Conservation (phyloP, 2,113 vertebrate species). For the Xerus inauris region DNA sequence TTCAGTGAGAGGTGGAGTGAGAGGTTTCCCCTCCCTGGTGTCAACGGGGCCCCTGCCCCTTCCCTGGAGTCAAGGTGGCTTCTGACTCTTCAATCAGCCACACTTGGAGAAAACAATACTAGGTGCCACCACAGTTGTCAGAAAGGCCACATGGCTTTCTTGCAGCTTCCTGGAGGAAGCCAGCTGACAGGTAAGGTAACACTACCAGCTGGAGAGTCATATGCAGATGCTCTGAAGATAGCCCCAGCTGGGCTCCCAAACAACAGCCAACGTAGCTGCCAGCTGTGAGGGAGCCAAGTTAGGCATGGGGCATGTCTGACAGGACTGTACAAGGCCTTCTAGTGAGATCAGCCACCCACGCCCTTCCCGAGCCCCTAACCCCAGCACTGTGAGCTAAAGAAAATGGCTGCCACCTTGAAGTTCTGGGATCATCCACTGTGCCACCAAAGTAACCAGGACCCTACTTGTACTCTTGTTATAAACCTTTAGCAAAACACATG, state of each 20-base stretch:
- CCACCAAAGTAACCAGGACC: neutral
- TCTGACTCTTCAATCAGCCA: neutral
- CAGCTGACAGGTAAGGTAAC: neutral
- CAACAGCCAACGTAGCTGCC: neutral
- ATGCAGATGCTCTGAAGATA: neutral
- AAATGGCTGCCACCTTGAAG: neutral
- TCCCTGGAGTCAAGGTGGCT: neutral
- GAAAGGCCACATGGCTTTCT: neutral
- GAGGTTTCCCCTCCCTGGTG: neutral
- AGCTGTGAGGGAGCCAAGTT: neutral
- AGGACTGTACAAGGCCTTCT: too few relatives aligned
- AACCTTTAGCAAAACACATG: conserved; percentile 16
- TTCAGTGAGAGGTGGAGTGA: neutral
- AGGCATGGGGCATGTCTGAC: neutral
- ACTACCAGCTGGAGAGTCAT: neutral
- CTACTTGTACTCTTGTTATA: neutral
- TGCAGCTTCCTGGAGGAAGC: neutral
- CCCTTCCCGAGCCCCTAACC: neutral
- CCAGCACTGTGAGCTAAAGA: neutral
- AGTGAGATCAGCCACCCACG: neutral
- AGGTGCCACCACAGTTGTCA: too few relatives aligned
- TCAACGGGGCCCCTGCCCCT: neutral
- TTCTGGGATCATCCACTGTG: neutral
- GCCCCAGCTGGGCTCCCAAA: neutral
- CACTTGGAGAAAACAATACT: neutral